Evolutionary conservation across 2,113 vertebrate genomes (phyloP), one percentile per base, ranked within the genome.

Genomic region (Meleagris gallopavo): DNA sequence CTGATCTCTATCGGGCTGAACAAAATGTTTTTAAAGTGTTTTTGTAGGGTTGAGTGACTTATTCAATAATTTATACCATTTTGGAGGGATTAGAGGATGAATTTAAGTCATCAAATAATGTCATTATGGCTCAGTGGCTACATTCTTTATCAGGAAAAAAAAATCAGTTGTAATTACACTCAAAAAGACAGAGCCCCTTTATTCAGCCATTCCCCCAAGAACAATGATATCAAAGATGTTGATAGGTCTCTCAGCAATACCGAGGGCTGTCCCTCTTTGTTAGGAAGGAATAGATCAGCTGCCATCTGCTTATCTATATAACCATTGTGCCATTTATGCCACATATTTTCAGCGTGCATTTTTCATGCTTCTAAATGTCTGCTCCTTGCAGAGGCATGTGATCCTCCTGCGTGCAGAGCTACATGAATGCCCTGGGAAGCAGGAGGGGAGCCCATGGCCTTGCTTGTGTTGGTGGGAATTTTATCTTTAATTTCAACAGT

Each of bases 1-100:
- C 86, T 91, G 93, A 96, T 95, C 72, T 86, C 95, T 95, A 95
- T 93, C 77, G 0, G 83, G 69, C 86, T 69, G 94, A 96, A 94
- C 92, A 95, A 96, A 95, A 97, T 95, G 90, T 95, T 96, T 96
- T 95, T 89, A 86, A 93, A 95, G 77, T 93, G 93, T 67, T 96
- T 95, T 95, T 91, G 61, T 81, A 75, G 90, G 80, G 73, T 57
- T 94, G 95, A 95, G 93, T 95, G 95, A 93, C 90, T 95, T 96
- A 73, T 89, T 95, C 85, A 93, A 95, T 95, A 94, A 97, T 95
- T 96, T 91, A 95, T 97, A 95, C 34, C 91, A 90, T 94, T 97
- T 97, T 94, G 88, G 83, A 88, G n/a, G 73, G 85, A 93, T 90
- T 91, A 97, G 92, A 95, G 86, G 76, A 93, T 86, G 76, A 95